Evolutionary conservation across 2,888 invertebrate genomes (phyloP).

Genomic region (Hydrotaea diabolus): DNA sequence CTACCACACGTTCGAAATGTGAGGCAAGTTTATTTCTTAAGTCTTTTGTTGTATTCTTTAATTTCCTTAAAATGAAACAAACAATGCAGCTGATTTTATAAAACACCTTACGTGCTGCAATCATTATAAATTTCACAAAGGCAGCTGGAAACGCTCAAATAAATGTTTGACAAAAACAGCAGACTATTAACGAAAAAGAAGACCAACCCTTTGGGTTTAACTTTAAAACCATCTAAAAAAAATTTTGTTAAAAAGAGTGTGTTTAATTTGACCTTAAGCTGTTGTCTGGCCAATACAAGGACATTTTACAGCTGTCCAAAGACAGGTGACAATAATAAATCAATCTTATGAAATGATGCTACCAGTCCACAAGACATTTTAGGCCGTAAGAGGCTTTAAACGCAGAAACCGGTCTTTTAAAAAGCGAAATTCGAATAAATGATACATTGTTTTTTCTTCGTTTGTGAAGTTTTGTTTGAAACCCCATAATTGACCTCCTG

Average conservation of each 20-base stretch:
- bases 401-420: not conserved
- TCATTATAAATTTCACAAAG: constrained; percentile 15
- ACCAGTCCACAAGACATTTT: not conserved
- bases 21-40: constrained; percentile 41
- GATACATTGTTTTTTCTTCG: not conserved
- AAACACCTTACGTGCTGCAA: constrained; percentile 41
- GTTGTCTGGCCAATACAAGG: not conserved
- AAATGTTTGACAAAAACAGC: not conserved
- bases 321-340: not conserved
- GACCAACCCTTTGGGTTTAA: not conserved
- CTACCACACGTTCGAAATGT: too few relatives aligned
- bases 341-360: too few relatives aligned
- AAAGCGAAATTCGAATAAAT: not conserved
- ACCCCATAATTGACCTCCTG: too few relatives aligned
- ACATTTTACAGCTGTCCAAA: not conserved
- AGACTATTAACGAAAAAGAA: not conserved
- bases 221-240: too few relatives aligned
- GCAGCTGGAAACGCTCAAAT: constrained; percentile 45
- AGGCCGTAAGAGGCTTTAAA: not conserved
- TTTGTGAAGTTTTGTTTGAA: too few relatives aligned
- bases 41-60: constrained; percentile 30
- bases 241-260: not conserved
- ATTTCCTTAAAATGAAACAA: not conserved
- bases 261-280: not conserved
- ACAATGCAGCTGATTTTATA: not conserved